Evolutionary conservation across 1,140 invertebrate species (phyloP).

Genomic region (Ostrea edulis): DNA sequence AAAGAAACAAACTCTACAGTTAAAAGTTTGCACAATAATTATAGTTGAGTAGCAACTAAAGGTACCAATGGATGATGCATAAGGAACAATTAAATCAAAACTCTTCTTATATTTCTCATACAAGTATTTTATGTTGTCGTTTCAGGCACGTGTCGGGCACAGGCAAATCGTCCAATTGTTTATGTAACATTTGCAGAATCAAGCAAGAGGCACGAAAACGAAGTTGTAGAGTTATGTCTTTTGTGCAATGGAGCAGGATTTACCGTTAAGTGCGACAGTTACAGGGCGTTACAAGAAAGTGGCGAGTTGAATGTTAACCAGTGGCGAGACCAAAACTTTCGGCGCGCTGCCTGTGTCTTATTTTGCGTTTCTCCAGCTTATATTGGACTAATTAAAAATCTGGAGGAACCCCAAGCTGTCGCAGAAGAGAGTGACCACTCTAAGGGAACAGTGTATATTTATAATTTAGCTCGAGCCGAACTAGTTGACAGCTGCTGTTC

Average conservation of each 20-base stretch:
- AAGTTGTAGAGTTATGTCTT: background rate
- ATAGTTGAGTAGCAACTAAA: too few species aligned
- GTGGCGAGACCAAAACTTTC: background rate
- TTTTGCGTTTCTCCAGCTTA: constrained; percentile 27
- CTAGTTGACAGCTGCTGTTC: background rate
- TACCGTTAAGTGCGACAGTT: background rate
- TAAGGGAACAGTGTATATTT: background rate
- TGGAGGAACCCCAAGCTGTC: background rate
- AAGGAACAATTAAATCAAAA: too few species aligned
- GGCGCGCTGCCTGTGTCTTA: background rate
- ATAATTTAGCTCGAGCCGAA: background rate
- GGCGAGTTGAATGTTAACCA: constrained; percentile 5
- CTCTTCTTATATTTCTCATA: too few species aligned
- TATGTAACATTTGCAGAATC: background rate
- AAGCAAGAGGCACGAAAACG: constrained; percentile 5
- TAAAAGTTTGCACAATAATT: too few species aligned
- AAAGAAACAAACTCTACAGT: too few species aligned
- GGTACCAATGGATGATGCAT: too few species aligned
- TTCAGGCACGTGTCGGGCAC: background rate
- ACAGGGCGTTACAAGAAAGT: background rate
- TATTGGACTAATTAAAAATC: background rate
- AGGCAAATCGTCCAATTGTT: background rate
- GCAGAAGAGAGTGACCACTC: background rate
- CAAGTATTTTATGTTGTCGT: background rate
- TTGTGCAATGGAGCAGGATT: background rate